A percentile compares a stretch with the other conserved stretches of the same genome.
phyloP scores from a whole-genome alignment of 2,888 invertebrate species.

The Diarsia dahlii region DNA sequence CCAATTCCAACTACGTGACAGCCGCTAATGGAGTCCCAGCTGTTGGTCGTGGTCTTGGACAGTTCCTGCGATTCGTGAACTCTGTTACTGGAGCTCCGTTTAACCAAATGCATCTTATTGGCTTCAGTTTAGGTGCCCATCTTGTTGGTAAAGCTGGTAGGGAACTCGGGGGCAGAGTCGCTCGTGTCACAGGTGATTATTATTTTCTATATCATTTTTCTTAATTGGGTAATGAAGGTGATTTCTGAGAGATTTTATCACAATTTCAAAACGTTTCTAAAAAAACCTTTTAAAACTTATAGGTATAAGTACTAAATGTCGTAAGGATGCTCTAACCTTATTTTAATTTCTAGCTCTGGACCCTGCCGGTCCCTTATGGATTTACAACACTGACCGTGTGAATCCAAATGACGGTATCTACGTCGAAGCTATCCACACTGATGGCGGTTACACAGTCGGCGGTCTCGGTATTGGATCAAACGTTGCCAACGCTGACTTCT shows the following conservation, averaged over 20 bases:
- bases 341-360: constrained; percentile 50
- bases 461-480: constrained; percentile 85
- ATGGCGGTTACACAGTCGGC: constrained; percentile 83
- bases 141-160: constrained; percentile 81
- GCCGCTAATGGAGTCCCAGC: constrained; percentile 76
- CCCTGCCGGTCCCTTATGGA: constrained; percentile 82
- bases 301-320: not conserved
- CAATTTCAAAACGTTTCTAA: too few relatives aligned
- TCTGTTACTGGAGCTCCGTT: constrained; percentile 69
- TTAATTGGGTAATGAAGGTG: too few relatives aligned
- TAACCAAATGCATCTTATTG: constrained; percentile 79
- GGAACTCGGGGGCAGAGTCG: constrained; percentile 71
- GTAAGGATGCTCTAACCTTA: not conserved
- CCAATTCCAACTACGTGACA: constrained; percentile 70
- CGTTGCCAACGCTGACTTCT: constrained; percentile 90
- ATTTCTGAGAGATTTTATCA: too few relatives aligned
- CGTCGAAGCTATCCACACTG: constrained; percentile 86
- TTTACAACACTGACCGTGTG: constrained; percentile 71
- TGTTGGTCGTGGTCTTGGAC: constrained; percentile 80
- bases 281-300: too few relatives aligned
- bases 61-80: constrained; percentile 77
- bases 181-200: constrained; percentile 78
- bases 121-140: constrained; percentile 85
- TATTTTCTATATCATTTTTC: too few relatives aligned
- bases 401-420: constrained; percentile 78